These are phyloP conservation scores for Chaetorhynchus papuensis DNA, from an alignment of 2,113 vertebrate species.

Conservation along the genomic window DNA sequence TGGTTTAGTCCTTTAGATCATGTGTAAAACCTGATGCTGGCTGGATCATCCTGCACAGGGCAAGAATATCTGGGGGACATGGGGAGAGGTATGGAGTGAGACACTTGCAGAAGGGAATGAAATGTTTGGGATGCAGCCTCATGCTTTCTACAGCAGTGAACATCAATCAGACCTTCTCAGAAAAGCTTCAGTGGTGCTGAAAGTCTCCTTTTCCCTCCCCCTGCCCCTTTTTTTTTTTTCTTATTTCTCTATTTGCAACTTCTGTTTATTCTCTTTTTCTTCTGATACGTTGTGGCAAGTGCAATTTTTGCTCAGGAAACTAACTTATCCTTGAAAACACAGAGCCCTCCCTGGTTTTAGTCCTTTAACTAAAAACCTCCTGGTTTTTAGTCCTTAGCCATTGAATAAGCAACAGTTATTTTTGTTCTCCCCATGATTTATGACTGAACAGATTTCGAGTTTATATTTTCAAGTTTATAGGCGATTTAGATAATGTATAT, in stretches of 20 bases:
- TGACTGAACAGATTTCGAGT: neutral
- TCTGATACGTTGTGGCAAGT: neutral
- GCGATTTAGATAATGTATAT: constrained; percentile 23
- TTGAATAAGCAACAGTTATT: constrained; percentile 15
- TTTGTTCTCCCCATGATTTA: constrained; percentile 38
- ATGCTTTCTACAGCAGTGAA: constrained; percentile 64
- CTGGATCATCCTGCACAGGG: neutral
- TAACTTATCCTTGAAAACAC: constrained; percentile 48
- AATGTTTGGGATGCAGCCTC: constrained; percentile 65
- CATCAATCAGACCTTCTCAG: constrained; percentile 76
- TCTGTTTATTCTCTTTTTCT: neutral
- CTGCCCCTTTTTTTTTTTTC: neutral
- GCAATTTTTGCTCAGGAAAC: constrained; percentile 35
- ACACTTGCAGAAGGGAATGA: constrained; percentile 62
- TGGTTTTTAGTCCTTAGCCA: neutral
- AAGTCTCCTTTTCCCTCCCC: neutral
- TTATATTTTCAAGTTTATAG: constrained; percentile 48
- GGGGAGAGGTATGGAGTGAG: constrained; percentile 18
- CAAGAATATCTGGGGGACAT: constrained; percentile 58
- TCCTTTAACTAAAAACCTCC: no score
- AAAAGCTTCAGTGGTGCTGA: constrained; percentile 46
- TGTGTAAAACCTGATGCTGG: constrained; percentile 64
- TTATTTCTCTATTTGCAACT: neutral
- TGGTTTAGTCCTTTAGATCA: constrained; percentile 59
- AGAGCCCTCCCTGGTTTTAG: neutral